Evolutionary conservation across 2,888 invertebrate genomes (phyloP).

Genomic region (Pseudococcus jackbeardsleyi): DNA sequence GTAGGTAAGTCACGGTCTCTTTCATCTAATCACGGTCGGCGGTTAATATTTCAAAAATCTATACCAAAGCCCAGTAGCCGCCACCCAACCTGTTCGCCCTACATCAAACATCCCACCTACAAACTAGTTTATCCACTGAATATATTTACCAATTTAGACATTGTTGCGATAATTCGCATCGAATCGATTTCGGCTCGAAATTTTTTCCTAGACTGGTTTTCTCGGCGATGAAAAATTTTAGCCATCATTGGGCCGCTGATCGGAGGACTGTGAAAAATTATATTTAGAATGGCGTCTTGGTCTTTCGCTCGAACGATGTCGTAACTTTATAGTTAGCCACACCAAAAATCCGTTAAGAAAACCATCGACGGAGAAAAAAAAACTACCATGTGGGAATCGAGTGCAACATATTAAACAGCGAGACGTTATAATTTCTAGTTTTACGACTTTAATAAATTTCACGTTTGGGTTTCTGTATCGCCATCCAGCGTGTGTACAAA

Average conservation of each 20-base stretch:
- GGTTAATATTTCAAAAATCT: background rate
- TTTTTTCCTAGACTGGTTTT: slow-evolving; percentile 20
- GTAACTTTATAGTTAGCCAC: background rate
- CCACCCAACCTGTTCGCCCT: slow-evolving; percentile 14
- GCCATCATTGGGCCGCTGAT: background rate
- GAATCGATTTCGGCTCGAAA: background rate
- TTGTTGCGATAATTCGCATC: background rate
- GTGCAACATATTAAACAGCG: background rate
- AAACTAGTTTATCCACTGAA: slow-evolving; percentile 19
- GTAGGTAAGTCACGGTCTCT: background rate
- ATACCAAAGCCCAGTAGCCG: background rate
- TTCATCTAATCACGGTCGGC: background rate
- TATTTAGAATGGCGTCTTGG: slow-evolving; percentile 17
- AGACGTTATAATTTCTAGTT: slow-evolving; percentile 33
- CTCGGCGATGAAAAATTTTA: background rate
- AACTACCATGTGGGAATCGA: background rate
- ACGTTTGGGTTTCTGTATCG: background rate
- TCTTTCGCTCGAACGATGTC: background rate
- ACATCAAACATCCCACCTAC: background rate
- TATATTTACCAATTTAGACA: background rate
- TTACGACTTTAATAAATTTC: slow-evolving; percentile 36
- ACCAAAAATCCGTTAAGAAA: background rate
- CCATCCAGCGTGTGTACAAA: background rate
- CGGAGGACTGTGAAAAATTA: background rate
- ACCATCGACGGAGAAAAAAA: background rate